phyloP scores from a whole-genome alignment of 2,113 vertebrate species.

The Illadopsis cleaveri region DNA sequence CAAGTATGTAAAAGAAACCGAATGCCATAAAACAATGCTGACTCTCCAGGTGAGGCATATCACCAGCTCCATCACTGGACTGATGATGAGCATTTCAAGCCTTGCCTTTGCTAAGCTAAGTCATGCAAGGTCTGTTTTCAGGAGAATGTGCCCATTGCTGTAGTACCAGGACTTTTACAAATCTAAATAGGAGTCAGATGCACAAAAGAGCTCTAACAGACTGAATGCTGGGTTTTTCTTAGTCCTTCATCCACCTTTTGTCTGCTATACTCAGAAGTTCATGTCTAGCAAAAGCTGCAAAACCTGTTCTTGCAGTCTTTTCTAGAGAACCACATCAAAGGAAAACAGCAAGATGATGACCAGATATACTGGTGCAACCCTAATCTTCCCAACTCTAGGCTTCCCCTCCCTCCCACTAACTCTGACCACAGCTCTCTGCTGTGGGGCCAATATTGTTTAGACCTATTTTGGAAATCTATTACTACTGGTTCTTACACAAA shows the following conservation, averaged over 20 bases:
- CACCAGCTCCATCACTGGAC: not conserved
- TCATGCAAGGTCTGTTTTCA: not conserved
- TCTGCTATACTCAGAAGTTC: conserved; percentile 26
- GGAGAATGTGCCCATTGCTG: not conserved
- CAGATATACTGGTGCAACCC: conserved; percentile 43
- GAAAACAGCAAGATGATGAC: conserved; percentile 1
- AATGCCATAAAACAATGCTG: not conserved
- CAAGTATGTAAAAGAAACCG: not conserved
- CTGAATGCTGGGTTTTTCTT: not conserved
- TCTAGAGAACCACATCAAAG: conserved; percentile 38
- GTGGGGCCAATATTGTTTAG: not conserved
- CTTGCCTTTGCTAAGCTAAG: not conserved
- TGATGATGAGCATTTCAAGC: not conserved
- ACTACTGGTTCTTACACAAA: conserved; percentile 10
- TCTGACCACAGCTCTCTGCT: conserved; percentile 35
- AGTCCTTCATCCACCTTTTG: not conserved
- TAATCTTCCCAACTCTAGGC: conserved; percentile 25
- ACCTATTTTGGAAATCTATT: conserved; percentile 21
- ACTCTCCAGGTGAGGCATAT: not conserved
- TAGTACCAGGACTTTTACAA: not conserved
- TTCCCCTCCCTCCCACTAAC: conserved; percentile 34
- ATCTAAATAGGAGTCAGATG: not conserved
- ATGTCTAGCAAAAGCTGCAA: not conserved
- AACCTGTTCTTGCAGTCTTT: conserved; percentile 44
- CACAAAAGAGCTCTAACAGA: not conserved